phyloP scores from a whole-genome alignment of 2,888 invertebrate species.

The Eugnorisma glareosa region DNA sequence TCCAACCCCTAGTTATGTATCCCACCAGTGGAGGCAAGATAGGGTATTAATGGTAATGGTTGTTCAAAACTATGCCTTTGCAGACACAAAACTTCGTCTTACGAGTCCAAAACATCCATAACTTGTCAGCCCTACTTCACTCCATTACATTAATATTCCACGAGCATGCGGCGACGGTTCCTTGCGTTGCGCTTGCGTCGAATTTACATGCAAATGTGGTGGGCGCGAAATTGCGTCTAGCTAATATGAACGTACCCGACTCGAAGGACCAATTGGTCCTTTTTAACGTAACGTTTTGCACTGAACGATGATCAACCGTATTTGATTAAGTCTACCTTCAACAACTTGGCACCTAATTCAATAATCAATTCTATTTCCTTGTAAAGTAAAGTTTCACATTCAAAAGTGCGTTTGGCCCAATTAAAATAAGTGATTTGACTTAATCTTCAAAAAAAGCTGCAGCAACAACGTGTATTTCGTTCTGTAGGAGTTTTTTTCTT shows the following conservation, averaged over 20 bases:
- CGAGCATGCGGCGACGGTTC: slow-evolving; percentile 50
- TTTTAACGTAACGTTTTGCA: slow-evolving; percentile 36
- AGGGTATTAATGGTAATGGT: neutral
- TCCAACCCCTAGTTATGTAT: neutral
- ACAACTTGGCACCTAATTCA: neutral
- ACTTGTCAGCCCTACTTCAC: slow-evolving; percentile 47
- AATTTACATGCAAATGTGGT: slow-evolving; percentile 73
- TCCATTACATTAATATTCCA: slow-evolving; percentile 60
- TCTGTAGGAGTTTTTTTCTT: neutral
- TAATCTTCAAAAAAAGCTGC: neutral
- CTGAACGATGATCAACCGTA: neutral
- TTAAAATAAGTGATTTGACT: neutral
- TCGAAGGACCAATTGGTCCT: slow-evolving; percentile 41
- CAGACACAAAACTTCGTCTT: neutral
- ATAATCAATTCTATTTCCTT: neutral
- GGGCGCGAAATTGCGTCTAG: slow-evolving; percentile 62
- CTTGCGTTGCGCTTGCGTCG: slow-evolving; percentile 46
- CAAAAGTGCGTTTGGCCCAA: neutral
- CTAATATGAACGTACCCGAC: slow-evolving; percentile 34
- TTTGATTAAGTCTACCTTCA: neutral
- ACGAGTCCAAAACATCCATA: neutral
- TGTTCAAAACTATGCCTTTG: neutral
- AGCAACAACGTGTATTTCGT: neutral
- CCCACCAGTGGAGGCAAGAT: neutral
- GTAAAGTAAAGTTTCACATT: neutral